A percentile compares a stretch with the other conserved stretches of the same genome.
These are phyloP conservation scores for Sebastes alutus DNA, from an alignment of 2,797 vertebrate species.

Conservation along the genomic window DNA sequence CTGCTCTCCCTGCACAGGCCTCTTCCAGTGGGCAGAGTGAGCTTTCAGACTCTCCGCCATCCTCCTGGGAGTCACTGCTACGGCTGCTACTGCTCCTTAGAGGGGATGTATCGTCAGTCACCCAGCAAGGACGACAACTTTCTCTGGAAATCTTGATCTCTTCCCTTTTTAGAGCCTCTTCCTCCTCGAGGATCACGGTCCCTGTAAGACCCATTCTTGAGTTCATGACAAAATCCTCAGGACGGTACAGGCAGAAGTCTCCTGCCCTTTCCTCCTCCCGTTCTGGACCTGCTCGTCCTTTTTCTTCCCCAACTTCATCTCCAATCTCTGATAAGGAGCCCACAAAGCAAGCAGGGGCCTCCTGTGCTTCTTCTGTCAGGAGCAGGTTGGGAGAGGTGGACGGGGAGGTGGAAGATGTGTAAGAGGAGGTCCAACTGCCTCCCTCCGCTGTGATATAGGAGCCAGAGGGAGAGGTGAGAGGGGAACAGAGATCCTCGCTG, in stretches of 20 bases:
- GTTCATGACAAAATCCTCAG: constrained; percentile 59
- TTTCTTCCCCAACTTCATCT: constrained; percentile 84
- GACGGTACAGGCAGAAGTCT: constrained; percentile 63
- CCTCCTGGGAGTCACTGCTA: constrained; percentile 81
- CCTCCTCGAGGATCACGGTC: constrained; percentile 72
- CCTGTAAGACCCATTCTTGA: constrained; percentile 59
- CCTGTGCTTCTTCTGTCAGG: constrained; percentile 85
- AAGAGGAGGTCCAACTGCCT: constrained; percentile 92
- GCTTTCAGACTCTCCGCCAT: constrained; percentile 74
- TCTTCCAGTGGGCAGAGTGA: constrained; percentile 74
- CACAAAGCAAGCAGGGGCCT: constrained; percentile 83
- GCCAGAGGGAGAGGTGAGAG: constrained; percentile 93
- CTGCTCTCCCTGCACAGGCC: constrained; percentile 23
- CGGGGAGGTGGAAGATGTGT: constrained; percentile 89
- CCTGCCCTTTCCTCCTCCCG: constrained; percentile 60
- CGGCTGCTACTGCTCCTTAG: constrained; percentile 77
- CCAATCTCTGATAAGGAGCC: constrained; percentile 84
- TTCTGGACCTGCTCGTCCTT: constrained; percentile 62
- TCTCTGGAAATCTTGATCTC: constrained; percentile 64
- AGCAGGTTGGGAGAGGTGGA: constrained; percentile 92
- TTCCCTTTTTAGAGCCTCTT: constrained; percentile 69
- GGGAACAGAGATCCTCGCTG: constrained; percentile 87
- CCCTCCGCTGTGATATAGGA: constrained; percentile 96
- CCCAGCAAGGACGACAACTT: constrained; percentile 78
- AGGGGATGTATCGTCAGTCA: constrained; percentile 74